Percentiles rank a stretch among this genome's conserved stretches.
Conservation (phyloP, 1,140 invertebrate genomes). For the Steinernema khuongi region DNA sequence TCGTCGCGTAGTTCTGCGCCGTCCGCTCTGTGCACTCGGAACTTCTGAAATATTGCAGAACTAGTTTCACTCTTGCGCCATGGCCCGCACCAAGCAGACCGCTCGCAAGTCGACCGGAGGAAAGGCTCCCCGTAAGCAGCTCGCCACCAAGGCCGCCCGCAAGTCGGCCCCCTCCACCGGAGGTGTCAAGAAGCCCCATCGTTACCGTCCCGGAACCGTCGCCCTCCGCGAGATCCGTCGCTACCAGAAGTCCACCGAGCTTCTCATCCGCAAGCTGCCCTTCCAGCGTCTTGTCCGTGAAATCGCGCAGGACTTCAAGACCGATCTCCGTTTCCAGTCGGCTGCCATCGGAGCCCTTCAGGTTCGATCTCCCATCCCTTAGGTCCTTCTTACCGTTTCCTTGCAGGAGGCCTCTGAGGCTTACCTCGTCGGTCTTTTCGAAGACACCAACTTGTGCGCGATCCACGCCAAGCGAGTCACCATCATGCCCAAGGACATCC, state of each 20-base stretch:
- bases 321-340: constrained; percentile 74
- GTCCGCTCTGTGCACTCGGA: not conserved
- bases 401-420: constrained; percentile 81
- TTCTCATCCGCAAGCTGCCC: constrained; percentile 65
- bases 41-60: not conserved
- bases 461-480: constrained; percentile 89
- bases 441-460: constrained; percentile 87
- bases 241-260: constrained; percentile 70
- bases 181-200: constrained; percentile 64
- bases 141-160: constrained; percentile 67
- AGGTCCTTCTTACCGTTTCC: not conserved
- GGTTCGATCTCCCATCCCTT: constrained; percentile 9
- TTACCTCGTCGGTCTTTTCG: constrained; percentile 77
- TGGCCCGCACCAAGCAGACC: constrained; percentile 81
- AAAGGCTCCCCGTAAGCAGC: constrained; percentile 63
- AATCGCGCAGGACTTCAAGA: constrained; percentile 75
- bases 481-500: constrained; percentile 93
- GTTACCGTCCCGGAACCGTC: constrained; percentile 59
- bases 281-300: constrained; percentile 65
- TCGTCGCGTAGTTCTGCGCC: not conserved
- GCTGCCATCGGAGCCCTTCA: constrained; percentile 70
- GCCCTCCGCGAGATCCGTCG: constrained; percentile 64
- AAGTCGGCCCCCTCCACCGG: constrained; percentile 46
- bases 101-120: constrained; percentile 67
- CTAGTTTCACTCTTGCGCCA: constrained; percentile 50